These are phyloP conservation scores for Galago senegalensis DNA, from an alignment of 2,797 vertebrate genomes.

Conservation along the genomic window DNA sequence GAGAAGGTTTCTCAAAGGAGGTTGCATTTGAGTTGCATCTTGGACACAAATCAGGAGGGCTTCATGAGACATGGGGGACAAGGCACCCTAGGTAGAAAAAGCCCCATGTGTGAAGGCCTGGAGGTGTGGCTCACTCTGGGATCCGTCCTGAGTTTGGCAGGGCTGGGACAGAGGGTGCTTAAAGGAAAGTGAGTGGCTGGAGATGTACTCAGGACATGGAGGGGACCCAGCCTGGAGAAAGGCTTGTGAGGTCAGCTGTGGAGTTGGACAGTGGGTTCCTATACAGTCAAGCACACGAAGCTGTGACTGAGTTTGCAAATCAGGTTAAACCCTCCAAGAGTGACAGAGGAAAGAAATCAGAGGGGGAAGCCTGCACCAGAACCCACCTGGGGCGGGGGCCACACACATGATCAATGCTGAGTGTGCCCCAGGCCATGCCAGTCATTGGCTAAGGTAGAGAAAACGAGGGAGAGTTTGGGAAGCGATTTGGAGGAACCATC, in stretches of 20 bases:
- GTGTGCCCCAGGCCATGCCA: rapidly evolving
- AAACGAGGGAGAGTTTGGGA: background rate
- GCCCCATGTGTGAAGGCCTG: background rate
- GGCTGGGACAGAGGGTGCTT: background rate
- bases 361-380: background rate
- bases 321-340: background rate
- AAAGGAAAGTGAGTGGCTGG: background rate
- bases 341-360: background rate
- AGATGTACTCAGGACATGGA: background rate
- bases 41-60: background rate
- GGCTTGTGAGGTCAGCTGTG: background rate
- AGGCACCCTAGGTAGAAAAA: background rate
- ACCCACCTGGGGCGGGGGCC: rapidly evolving
- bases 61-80: background rate
- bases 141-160: background rate
- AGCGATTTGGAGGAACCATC: background rate
- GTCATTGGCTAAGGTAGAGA: background rate
- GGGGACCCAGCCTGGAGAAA: too few relatives aligned
- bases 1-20: background rate
- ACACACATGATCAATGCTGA: rapidly evolving
- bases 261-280: background rate
- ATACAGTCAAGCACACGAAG: background rate
- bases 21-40: background rate
- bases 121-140: rapidly evolving
- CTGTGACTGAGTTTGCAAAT: background rate